Evolutionary conservation across 2,888 invertebrate species (phyloP), one percentile per base, ranked within the genome.

Genomic region (Eucera pruinosa): DNA sequence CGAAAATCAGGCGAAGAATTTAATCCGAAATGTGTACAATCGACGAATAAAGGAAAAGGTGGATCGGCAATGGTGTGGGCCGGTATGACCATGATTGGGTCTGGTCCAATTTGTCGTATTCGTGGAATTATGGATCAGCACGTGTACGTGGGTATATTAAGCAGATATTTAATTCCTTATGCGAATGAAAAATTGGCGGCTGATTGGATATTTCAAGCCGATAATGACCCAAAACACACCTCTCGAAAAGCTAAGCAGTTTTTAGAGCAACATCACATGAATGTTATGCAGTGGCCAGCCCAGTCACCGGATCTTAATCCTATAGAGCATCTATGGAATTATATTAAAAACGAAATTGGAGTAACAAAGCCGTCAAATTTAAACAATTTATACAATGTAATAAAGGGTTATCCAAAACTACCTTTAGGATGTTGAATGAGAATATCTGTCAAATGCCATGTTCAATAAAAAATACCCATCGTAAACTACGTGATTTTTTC

Each of bases 181-280:
- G 11, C 11, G 5, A 43, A 43, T n/a, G 6, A 43, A 2, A 43
- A 43, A 4, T n/a, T n/a, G 5, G 4, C 41, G 6, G 6, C 4
- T 43, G n/a, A n/a, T n/a, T n/a, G n/a, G n/a, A 43, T n/a, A 43
- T 43, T 43, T 43, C 41, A 43, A n/a, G n/a, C 41, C 4, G n/a
- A 43, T n/a, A 43, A 43, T n/a, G 41, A 39, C 39, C 39, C 39
- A 4, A 39, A 39, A 11, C 39, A 39, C 11, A 39, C 39, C 2
- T 39, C 39, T 2, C 39, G 39, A 5, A 2, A 43, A 2, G n/a
- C n/a, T 4, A 43, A 43, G 5, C 41, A 6, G n/a, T 43, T n/a
- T 43, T 39, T 39, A n/a, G 41, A 43, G 4, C 4, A 11, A 43
- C n/a, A 15, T 43, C 15, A 43, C n/a, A n/a, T n/a, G 15, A 43